These are phyloP conservation scores for Hermatobates lingyangjiaoensis DNA, from an alignment of 1,140 invertebrate species.

Conservation along the genomic window DNA sequence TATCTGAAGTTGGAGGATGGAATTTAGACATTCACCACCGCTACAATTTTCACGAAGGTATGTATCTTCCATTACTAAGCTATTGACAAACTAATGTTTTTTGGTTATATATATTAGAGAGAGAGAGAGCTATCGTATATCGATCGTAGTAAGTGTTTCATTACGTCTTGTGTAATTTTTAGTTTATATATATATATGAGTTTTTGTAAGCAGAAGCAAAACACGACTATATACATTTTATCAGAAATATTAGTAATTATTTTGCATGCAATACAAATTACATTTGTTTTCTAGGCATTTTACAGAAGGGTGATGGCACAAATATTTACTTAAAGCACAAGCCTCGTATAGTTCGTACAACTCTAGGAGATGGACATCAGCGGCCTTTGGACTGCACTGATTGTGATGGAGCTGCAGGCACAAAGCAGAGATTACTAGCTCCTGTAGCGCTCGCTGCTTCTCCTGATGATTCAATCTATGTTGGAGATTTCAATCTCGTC, in stretches of 20 bases:
- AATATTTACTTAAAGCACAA: conserved; percentile 91
- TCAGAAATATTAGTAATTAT: too few species aligned
- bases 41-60: conserved; percentile 93
- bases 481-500: conserved; percentile 91
- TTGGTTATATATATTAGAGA: background rate
- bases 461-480: conserved; percentile 82
- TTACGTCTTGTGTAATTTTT: too few species aligned
- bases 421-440: conserved; percentile 64
- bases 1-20: conserved; percentile 90
- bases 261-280: too few species aligned
- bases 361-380: conserved; percentile 82
- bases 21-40: conserved; percentile 92
- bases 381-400: conserved; percentile 60
- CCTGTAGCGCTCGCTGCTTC: conserved; percentile 79
- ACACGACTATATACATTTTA: too few species aligned
- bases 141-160: background rate
- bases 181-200: too few species aligned
- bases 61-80: conserved; percentile 10
- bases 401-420: conserved; percentile 54
- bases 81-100: too few species aligned
- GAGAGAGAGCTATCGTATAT: background rate
- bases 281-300: conserved; percentile 41
- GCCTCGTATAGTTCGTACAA: conserved; percentile 73
- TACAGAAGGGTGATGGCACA: conserved; percentile 92
- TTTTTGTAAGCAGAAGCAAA: too few species aligned